Evolutionary conservation across 2,113 vertebrate genomes (phyloP), one percentile per base, ranked within the genome.

Genomic region (Takifugu bimaculatus): DNA sequence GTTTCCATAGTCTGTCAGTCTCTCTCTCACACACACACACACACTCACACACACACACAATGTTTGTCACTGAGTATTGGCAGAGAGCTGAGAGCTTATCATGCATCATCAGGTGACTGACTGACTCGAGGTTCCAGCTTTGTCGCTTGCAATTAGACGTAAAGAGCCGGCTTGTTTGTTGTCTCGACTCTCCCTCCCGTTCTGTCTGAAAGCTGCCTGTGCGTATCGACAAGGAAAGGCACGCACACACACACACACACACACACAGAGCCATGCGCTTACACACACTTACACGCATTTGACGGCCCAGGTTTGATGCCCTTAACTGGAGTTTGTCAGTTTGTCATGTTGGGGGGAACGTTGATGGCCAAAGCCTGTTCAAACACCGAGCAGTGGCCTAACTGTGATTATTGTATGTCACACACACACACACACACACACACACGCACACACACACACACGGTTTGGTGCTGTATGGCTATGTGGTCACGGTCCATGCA

Each of bases 121-220:
- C 80, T 27, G 75, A 80, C 80, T 78, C 81, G 48, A 61, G 72
- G 77, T 75, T 68, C 77, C 79, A 70, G 77, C 73, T 88, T 86
- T 85, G 88, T 89, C 85, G 79, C 81, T 88, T 84, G 79, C 87
- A 87, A 89, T 88, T 87, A 89, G 80, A 80, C 64, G 59, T 77
- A 78, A 81, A 74, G 76, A 65, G 63, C 65, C 26, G 64, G 59
- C 71, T 73, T 75, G 73, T 74, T 78, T 67, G 54, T 57, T 53
- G 65, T 70, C 60, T 26, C 32, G 50, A 9, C 28, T 59, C 63
- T 48, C 54, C 56, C 63, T 72, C 60, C 70, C 75, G 51, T 70
- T 81, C 70, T 48, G 66, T 71, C 78, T 85, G 75, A 81, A 75
- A 65, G 75, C 83, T 81, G 83, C 83, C 84, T 85, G 65, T 49